phyloP scores from a whole-genome alignment of 2,797 vertebrate genomes.

The Schizopygopsis malacanthus region DNA sequence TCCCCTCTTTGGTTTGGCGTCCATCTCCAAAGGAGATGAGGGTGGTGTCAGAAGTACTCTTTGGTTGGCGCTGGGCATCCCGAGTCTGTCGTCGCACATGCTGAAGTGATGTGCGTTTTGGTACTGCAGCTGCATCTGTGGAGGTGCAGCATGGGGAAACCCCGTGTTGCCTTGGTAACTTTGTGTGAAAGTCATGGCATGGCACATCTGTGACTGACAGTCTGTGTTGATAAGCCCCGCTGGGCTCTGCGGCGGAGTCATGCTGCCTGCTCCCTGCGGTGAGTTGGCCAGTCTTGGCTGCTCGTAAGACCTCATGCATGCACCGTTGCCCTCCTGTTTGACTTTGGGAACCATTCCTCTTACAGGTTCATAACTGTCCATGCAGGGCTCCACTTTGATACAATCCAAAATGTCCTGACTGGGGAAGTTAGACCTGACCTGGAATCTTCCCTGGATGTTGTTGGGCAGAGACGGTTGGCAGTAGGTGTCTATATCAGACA shows the following conservation, averaged over 20 bases:
- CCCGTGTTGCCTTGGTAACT: slow-evolving; percentile 71
- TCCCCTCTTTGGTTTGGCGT: slow-evolving; percentile 88
- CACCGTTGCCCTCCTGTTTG: slow-evolving; percentile 83
- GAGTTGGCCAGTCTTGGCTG: slow-evolving; percentile 82
- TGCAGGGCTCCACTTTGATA: slow-evolving; percentile 82
- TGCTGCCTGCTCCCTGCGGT: slow-evolving; percentile 80
- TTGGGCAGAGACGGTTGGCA: slow-evolving; percentile 70
- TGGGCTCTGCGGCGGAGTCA: slow-evolving; percentile 87
- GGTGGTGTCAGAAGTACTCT: slow-evolving; percentile 89
- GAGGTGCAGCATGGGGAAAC: slow-evolving; percentile 59
- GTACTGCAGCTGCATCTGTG: slow-evolving; percentile 76
- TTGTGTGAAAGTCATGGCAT: slow-evolving; percentile 71
- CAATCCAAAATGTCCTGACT: slow-evolving; percentile 77
- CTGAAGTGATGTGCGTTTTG: slow-evolving; percentile 74
- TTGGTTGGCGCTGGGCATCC: slow-evolving; percentile 72
- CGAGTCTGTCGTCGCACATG: slow-evolving; percentile 74
- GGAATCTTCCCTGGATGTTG: slow-evolving; percentile 82
- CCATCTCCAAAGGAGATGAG: slow-evolving; percentile 90
- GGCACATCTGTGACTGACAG: slow-evolving; percentile 77
- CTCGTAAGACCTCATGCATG: slow-evolving; percentile 85
- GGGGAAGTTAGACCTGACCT: slow-evolving; percentile 78
- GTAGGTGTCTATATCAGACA: slow-evolving; percentile 81
- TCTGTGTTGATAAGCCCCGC: slow-evolving; percentile 80
- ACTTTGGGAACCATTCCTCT: slow-evolving; percentile 82
- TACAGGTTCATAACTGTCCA: slow-evolving; percentile 84